phyloP scores from a whole-genome alignment of 2,888 invertebrate genomes.

The Pollenia labialis region DNA sequence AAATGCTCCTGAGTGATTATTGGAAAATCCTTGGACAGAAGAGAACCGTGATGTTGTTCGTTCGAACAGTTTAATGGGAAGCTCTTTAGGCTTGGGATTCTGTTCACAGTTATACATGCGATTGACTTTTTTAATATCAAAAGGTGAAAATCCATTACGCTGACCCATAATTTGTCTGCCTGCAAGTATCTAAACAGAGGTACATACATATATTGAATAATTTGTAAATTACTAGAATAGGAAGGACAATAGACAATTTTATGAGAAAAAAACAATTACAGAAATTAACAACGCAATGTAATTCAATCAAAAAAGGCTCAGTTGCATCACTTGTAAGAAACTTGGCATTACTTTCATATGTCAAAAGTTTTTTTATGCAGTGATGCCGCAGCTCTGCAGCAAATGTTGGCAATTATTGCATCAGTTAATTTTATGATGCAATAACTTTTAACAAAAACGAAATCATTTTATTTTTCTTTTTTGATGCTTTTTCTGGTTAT shows the following conservation, averaged over 20 bases:
- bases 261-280: too few relatives aligned
- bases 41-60: neutral
- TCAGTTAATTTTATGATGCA: too few relatives aligned
- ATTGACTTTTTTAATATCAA: slow-evolving; percentile 90
- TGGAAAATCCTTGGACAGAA: neutral
- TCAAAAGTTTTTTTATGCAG: too few relatives aligned
- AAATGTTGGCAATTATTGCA: too few relatives aligned
- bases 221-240: neutral
- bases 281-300: too few relatives aligned
- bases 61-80: slow-evolving; percentile 25
- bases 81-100: slow-evolving; percentile 15
- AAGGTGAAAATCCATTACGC: slow-evolving; percentile 89
- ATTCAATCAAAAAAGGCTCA: too few relatives aligned
- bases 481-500: too few relatives aligned
- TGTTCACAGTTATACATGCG: slow-evolving; percentile 89
- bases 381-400: too few relatives aligned
- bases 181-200: slow-evolving; percentile 74
- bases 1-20: slow-evolving; percentile 6
- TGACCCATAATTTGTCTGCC: slow-evolving; percentile 87
- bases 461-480: too few relatives aligned
- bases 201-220: neutral
- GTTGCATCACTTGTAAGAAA: too few relatives aligned
- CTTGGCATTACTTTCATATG: too few relatives aligned
- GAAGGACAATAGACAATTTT: neutral
- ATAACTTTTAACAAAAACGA: too few relatives aligned